Conservation (phyloP, 2,888 invertebrate genomes). For the Embidobia sp. region DNA sequence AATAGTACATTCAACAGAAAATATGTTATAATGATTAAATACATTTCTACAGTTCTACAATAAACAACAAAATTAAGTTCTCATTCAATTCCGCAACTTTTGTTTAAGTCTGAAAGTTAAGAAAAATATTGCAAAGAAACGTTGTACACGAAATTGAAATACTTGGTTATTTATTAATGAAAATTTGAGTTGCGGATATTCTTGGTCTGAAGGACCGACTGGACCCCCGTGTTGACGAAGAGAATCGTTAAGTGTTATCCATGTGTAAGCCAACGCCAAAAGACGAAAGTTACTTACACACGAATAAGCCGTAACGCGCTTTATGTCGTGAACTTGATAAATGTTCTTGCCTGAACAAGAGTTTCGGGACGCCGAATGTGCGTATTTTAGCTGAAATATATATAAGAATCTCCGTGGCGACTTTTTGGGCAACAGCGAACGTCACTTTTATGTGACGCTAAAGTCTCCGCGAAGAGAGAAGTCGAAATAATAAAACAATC, state of each 20-base stretch:
- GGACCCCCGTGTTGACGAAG: conserved; percentile 22
- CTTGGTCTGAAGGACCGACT: conserved; percentile 15
- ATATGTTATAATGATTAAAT: too few species aligned
- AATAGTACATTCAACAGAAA: too few species aligned
- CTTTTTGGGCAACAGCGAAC: conserved; percentile 13
- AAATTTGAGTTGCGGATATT: conserved; percentile 26
- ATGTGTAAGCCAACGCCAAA: conserved; percentile 60
- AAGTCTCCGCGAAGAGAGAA: conserved; percentile 1
- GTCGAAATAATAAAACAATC: conserved; percentile 31
- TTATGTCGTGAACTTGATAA: conserved; percentile 75
- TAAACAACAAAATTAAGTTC: too few species aligned
- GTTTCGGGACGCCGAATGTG: conserved; percentile 64
- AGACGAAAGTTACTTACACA: conserved; percentile 72
- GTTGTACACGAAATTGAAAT: too few species aligned
- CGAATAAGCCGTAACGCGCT: conserved; percentile 78
- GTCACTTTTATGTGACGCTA: conserved; percentile 34
- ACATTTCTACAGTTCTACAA: too few species aligned
- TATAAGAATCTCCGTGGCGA: conserved; percentile 30
- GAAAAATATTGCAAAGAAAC: too few species aligned
- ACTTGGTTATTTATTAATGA: conserved; percentile 14
- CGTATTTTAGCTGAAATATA: conserved; percentile 55
- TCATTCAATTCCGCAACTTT: too few species aligned
- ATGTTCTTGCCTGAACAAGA: conserved; percentile 70
- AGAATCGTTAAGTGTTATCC: too few species aligned
- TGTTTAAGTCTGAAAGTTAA: too few species aligned